A percentile compares a stretch with the other conserved stretches of the same genome.
Evolutionary conservation across 2,888 invertebrate species (phyloP).

Genomic region (Himalopsyche japonica): DNA sequence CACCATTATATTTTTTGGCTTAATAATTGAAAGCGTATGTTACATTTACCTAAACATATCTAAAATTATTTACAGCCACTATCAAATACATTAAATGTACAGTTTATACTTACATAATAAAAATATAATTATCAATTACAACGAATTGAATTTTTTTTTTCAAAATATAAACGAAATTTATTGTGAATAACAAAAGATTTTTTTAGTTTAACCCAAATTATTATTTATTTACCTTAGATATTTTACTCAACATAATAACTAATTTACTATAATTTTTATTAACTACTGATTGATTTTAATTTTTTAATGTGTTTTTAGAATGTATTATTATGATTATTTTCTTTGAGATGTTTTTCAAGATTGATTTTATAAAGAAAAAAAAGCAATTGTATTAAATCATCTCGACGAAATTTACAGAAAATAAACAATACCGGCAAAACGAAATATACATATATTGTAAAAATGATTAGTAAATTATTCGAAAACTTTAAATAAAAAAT

Average conservation of each 20-base stretch:
- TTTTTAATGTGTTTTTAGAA: not conserved
- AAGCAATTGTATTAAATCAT: no score
- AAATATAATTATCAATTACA: not conserved
- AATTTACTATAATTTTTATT: not conserved
- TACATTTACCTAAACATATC: no score
- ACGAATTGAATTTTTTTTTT: not conserved
- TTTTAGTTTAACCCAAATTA: not conserved
- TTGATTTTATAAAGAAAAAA: no score
- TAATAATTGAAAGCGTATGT: no score
- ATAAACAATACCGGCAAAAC: no score
- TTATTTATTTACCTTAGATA: not conserved
- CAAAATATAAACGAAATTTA: not conserved
- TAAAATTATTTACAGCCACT: not conserved
- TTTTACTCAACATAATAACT: not conserved
- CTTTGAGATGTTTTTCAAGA: no score
- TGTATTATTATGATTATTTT: no score
- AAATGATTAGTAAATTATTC: no score
- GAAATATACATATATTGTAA: no score
- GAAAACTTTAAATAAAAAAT: no score
- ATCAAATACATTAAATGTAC: not conserved
- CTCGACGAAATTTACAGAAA: no score
- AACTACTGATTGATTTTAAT: not conserved
- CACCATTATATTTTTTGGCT: no score
- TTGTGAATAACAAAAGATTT: not conserved
- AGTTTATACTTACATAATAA: not conserved